Percentiles rank a stretch among this genome's conserved stretches.
Evolutionary conservation across 2,113 vertebrate genomes (phyloP).

Genomic region (Labeo catla): DNA sequence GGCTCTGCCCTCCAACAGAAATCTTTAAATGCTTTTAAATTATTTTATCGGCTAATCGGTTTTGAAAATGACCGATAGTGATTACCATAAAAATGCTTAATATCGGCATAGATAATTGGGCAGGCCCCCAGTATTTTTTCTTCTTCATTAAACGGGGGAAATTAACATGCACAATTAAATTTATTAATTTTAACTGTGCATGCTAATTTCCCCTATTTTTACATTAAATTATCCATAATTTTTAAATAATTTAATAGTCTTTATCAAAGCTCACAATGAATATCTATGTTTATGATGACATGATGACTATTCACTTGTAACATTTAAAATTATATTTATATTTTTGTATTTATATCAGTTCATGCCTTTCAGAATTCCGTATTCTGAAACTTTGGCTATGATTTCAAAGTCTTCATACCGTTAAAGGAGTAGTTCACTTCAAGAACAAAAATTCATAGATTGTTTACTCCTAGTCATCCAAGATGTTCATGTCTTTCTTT

Average conservation of each 20-base stretch:
- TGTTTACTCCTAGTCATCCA: too few species aligned
- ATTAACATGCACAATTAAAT: too few species aligned
- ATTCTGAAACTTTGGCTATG: slow-evolving; percentile 3
- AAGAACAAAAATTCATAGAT: too few species aligned
- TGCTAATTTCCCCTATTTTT: background rate
- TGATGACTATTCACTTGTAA: background rate
- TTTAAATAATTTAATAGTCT: background rate
- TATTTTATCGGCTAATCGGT: too few species aligned
- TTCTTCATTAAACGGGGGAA: too few species aligned
- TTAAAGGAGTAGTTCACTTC: background rate
- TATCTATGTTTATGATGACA: background rate
- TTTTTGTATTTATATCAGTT: background rate
- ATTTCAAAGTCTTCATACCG: background rate
- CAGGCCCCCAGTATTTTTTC: too few species aligned
- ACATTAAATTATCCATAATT: background rate
- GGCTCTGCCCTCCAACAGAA: too few species aligned
- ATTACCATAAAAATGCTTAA: too few species aligned
- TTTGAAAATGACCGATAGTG: too few species aligned
- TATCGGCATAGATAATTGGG: too few species aligned
- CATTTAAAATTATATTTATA: background rate
- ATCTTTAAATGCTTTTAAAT: too few species aligned
- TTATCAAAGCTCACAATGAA: background rate
- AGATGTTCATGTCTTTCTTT: too few species aligned
- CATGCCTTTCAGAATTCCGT: background rate
- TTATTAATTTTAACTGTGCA: background rate